Base-by-base conservation (phyloP, 30 jellyfish, hydroid and myxozoan species). In the Rhopilema esculentum region DNA sequence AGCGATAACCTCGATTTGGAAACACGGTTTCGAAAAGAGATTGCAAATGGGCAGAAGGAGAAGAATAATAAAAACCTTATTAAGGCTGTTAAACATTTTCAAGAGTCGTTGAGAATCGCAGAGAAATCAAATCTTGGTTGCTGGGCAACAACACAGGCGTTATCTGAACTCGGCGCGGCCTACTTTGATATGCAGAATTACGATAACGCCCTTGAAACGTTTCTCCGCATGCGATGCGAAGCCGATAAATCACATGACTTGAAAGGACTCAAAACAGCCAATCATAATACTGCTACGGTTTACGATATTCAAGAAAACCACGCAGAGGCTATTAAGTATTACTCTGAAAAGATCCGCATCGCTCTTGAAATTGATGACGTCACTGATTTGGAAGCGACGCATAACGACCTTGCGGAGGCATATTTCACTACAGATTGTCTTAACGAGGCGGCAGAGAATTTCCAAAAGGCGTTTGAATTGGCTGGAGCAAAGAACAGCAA, bases 161-260 rank as follows among this genome's bases (percentile, higher is more conserved):
- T 73, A 20, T 73, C 84, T 0, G 84, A 73, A 67, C 40, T 73
- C 18, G 84, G 84, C 48, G 84, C 51, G 0, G 69, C 84, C 25
- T 73, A 29, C 50, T 33, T 31, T 31, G 84, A 31, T 27, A 32
- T 73, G 24, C 31, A 31, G 24, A 9, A 33, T 27, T 30, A 73
- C 19, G 70, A 33, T 17, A 4, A 16, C 4, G 84, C 84, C 49
- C 23, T 73, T n/a, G 84, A 73, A 31, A 20, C 24, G 28, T 73
- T 73, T 26, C 18, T 31, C 20, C 50, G 53, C 17, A 73, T 73
- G 84, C 25, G 33, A 28, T 66, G 4, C 4, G 25, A 31, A 8
- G 48, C 84, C 6, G 27, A 40, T 18, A 31, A 17, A 31, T 0
- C 70, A 8, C 49, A 16, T 30, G 84, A 73, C 50, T 0, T 21